Conservation (phyloP, 2,113 vertebrate species). For the Beaufortia kweichowensis region DNA sequence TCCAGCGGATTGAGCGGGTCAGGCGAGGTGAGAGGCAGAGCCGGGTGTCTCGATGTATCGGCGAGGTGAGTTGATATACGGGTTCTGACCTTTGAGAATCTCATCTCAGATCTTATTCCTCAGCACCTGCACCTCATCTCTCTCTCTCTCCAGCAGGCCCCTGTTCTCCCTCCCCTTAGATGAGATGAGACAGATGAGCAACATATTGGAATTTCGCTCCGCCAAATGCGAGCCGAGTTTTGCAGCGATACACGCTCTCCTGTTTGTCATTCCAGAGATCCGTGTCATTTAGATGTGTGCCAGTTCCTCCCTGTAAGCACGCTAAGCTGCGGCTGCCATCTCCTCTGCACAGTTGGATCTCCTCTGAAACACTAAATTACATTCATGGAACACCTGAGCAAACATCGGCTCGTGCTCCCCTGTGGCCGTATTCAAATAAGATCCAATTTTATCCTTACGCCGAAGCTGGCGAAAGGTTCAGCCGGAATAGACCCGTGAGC, state of each 20-base stretch:
- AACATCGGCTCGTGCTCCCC: conserved; percentile 59
- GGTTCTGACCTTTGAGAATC: conserved; percentile 45
- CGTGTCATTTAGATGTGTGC: conserved; percentile 39
- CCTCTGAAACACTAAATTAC: conserved; percentile 69
- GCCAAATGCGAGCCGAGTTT: conserved; percentile 30
- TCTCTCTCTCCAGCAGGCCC: conserved; percentile 10
- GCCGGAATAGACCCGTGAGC: conserved; percentile 7
- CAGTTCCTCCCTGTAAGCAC: neutral
- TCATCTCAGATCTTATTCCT: conserved; percentile 48
- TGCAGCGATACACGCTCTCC: conserved; percentile 9
- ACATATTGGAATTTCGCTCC: conserved; percentile 35
- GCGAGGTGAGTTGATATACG: conserved; percentile 35
- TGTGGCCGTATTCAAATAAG: conserved; percentile 69
- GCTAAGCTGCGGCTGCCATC: conserved; percentile 36
- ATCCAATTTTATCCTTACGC: conserved; percentile 55
- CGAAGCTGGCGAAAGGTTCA: conserved; percentile 26
- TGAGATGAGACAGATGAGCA: conserved; percentile 42
- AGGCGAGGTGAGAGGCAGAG: conserved; percentile 40
- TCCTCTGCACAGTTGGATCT: conserved; percentile 65
- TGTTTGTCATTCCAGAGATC: conserved; percentile 48
- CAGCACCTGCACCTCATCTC: conserved; percentile 33
- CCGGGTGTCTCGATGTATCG: conserved; percentile 36
- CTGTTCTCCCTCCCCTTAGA: conserved; percentile 13
- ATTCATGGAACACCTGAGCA: conserved; percentile 75
- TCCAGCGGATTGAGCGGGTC: conserved; percentile 48